These are phyloP conservation scores for Halcyon smyrnensis DNA, from an alignment of 2,797 vertebrate species.

Conservation along the genomic window DNA sequence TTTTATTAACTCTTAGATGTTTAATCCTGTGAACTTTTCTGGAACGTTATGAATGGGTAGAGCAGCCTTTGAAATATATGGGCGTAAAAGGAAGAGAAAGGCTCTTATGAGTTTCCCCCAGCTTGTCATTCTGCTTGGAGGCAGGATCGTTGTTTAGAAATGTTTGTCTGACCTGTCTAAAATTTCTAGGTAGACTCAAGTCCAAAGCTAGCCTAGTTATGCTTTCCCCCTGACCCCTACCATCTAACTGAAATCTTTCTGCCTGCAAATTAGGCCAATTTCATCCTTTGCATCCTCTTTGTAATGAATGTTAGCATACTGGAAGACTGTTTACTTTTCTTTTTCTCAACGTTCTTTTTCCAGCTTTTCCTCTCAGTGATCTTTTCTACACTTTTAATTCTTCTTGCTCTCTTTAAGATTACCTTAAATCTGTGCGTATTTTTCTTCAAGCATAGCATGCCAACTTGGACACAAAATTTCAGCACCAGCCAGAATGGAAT, in stretches of 20 bases:
- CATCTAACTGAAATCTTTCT: slow-evolving; percentile 45
- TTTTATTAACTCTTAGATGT: slow-evolving; percentile 37
- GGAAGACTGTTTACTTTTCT: background rate
- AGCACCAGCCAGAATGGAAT: slow-evolving; percentile 4
- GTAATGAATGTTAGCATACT: background rate
- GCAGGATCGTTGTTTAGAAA: background rate
- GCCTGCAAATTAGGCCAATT: slow-evolving; percentile 42
- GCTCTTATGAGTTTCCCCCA: background rate
- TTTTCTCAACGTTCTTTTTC: background rate
- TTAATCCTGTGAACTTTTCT: slow-evolving; percentile 27
- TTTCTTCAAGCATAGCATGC: background rate
- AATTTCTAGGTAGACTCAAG: slow-evolving; percentile 42
- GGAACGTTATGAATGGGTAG: background rate
- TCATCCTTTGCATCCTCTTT: slow-evolving; percentile 58
- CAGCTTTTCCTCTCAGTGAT: background rate
- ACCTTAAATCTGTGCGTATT: background rate
- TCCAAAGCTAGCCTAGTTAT: background rate
- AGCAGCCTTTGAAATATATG: background rate
- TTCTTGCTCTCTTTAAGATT: background rate
- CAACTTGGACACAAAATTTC: background rate
- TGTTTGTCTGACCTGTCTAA: slow-evolving; percentile 23
- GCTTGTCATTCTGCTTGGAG: slow-evolving; percentile 31
- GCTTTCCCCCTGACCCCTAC: background rate
- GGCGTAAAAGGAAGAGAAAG: background rate
- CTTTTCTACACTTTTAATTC: background rate